A percentile compares a stretch with the other conserved stretches of the same genome.
Conservation (phyloP, 2,113 vertebrate genomes). For the Kryptolebias marmoratus region DNA sequence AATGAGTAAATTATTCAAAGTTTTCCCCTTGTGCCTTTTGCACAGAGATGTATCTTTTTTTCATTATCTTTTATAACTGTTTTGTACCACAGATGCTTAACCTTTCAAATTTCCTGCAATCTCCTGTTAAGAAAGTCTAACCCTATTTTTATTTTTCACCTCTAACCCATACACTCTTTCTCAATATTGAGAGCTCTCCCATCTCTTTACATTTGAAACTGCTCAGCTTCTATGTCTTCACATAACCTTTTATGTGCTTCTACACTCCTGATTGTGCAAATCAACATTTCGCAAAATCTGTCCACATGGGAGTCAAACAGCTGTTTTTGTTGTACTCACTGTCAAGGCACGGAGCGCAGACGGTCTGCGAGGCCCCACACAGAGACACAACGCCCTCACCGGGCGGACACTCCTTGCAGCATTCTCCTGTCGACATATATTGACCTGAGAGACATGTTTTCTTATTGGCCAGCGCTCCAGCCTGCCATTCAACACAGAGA, state of each 20-base stretch:
- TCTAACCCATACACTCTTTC: too few species aligned
- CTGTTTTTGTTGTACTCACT: constrained; percentile 84
- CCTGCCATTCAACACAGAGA: constrained; percentile 55
- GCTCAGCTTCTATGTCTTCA: neutral
- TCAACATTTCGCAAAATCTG: neutral
- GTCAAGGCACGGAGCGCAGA: constrained; percentile 91
- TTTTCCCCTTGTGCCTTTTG: too few species aligned
- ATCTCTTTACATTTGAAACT: neutral
- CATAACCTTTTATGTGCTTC: neutral
- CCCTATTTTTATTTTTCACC: too few species aligned
- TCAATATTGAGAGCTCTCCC: too few species aligned
- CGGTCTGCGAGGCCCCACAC: constrained; percentile 87
- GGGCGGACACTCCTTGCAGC: constrained; percentile 87
- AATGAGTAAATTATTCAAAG: too few species aligned
- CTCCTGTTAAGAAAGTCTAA: too few species aligned
- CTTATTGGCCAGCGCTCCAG: constrained; percentile 64
- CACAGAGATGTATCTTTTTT: too few species aligned
- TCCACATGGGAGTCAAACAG: neutral
- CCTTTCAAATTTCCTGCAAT: too few species aligned
- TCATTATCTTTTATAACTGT: too few species aligned
- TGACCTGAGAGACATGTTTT: constrained; percentile 73
- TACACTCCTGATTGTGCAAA: neutral
- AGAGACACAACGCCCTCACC: constrained; percentile 87
- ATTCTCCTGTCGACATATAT: constrained; percentile 84
- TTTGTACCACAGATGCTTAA: too few species aligned